Base-by-base conservation (phyloP, 2,113 vertebrate genomes). In the Trogon melanurus region DNA sequence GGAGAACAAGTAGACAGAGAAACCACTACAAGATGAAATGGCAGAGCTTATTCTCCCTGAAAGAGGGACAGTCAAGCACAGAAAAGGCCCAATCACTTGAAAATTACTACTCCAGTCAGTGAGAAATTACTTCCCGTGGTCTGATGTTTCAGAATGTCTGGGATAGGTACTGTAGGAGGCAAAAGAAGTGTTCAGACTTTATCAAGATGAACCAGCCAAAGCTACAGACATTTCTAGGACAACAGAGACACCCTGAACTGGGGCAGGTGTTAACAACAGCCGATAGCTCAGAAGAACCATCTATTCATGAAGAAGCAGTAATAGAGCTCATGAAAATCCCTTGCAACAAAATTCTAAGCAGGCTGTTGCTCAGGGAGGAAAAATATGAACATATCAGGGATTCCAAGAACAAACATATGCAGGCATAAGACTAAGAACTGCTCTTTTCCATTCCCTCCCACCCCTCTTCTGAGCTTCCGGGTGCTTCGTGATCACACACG, bases 391-490 rank as follows among this genome's bases (percentile, higher is more conserved):
- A 85, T 82, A 58, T 54, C 38, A 60, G 45, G 47, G 29, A 73
- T 12, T 91, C 53, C 53, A 76, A 69, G 34, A 92, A 69, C 48
- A 91, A 93, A 88, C 27, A 85, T 17, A 27, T 16, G 30, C 61
- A 86, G 51, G 57, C 58, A 88, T 38, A 85, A 54, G 56, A 81
- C 66, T 60, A 67, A 60, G 82, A 83, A 91, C 29, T 57, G 62
- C 58, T 92, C 86, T 86, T 93, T 93, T 92, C 72, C 54, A 73
- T 73, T 79, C 47, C 70, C 67, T 74, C 70, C 83, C 41, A 79
- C 29, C 29, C 19, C 32, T 4, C 13, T 78, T 56, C 85, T 48
- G 32, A 87, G 85, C 57, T 91, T 79, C 38, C 61, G 84, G 89
- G 71, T 60, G 48, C 89, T 67, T 81, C 62, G 66, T 30, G 62